These are phyloP conservation scores for Cephus nigrinus DNA, from an alignment of 2,888 invertebrate genomes.

Conservation along the genomic window DNA sequence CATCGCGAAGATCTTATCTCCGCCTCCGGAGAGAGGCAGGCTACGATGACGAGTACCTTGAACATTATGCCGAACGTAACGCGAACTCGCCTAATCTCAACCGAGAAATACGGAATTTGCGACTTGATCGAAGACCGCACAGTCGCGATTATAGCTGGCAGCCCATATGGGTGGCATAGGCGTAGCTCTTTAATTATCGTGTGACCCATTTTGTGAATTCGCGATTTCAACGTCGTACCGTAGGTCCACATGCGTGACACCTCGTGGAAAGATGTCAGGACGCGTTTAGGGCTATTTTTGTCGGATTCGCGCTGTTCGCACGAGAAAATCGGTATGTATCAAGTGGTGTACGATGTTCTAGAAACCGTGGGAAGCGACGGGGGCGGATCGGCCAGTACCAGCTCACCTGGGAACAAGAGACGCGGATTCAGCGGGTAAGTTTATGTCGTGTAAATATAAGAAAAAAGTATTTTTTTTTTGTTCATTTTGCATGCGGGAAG, in stretches of 20 bases:
- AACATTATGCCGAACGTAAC: neutral
- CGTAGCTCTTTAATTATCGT: neutral
- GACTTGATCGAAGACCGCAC: neutral
- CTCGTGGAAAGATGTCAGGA: neutral
- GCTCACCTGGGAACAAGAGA: conserved; percentile 87
- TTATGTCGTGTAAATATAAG: neutral
- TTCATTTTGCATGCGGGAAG: neutral
- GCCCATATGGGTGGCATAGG: neutral
- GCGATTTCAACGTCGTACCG: neutral
- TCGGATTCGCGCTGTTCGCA: neutral
- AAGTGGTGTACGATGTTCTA: conserved; percentile 63
- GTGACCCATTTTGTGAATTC: neutral
- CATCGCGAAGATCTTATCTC: neutral
- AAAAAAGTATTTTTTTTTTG: neutral
- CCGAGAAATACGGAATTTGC: neutral
- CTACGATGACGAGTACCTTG: neutral
- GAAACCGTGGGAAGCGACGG: conserved; percentile 76
- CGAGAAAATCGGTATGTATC: conserved; percentile 4
- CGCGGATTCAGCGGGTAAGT: conserved; percentile 89
- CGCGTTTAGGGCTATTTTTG: neutral
- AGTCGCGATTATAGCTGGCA: neutral
- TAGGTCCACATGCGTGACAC: neutral
- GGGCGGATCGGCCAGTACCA: conserved; percentile 72
- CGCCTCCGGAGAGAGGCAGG: neutral
- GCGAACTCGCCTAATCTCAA: neutral